These are phyloP conservation scores for Nymphicus hollandicus DNA, from an alignment of 2,113 vertebrate species.

Conservation along the genomic window DNA sequence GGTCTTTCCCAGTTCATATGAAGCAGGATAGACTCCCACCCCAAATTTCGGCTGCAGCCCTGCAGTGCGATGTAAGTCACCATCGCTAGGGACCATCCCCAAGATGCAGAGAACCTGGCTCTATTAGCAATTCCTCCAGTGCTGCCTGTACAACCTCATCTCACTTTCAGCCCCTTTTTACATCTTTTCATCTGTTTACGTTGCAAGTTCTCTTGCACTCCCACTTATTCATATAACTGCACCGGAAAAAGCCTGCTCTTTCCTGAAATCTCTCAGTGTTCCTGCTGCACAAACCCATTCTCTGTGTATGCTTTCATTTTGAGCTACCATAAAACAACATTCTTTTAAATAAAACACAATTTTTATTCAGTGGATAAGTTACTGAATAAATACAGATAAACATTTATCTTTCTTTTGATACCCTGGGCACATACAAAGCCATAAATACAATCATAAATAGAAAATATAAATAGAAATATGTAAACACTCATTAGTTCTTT, in stretches of 20 bases:
- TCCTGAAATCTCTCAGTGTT: neutral
- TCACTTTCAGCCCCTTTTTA: neutral
- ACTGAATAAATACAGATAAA: conserved; percentile 57
- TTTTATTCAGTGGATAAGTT: conserved; percentile 59
- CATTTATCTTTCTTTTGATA: neutral
- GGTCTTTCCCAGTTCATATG: neutral
- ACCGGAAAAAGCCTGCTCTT: neutral
- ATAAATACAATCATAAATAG: conserved; percentile 66
- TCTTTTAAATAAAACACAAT: neutral
- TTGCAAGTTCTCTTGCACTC: neutral
- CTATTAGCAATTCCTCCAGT: neutral
- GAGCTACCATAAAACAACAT: neutral
- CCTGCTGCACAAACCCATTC: neutral
- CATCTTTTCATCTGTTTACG: neutral
- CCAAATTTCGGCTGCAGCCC: neutral
- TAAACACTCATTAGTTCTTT: neutral
- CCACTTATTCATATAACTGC: neutral
- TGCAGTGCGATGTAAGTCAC: fast-evolving
- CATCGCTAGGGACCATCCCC: neutral
- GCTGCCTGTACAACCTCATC: neutral
- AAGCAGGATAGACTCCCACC: neutral
- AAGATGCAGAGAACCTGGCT: neutral
- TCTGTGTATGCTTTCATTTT: neutral
- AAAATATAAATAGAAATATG: conserved; percentile 49
- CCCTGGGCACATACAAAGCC: neutral